These are phyloP conservation scores for Tuta absoluta DNA, from an alignment of 2,888 invertebrate genomes.

Conservation along the genomic window DNA sequence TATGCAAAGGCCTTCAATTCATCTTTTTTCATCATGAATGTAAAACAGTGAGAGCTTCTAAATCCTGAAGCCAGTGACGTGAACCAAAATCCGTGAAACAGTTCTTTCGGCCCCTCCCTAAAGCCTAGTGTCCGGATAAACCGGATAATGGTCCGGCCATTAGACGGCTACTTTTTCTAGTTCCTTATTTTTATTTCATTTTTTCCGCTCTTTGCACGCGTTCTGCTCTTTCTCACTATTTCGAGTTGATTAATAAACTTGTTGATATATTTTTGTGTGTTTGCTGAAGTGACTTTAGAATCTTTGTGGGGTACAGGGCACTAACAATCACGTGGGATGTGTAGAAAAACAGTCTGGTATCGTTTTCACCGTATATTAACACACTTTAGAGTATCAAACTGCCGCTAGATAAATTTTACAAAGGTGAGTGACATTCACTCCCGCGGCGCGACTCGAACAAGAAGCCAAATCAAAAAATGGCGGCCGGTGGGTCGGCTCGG, in stretches of 20 bases:
- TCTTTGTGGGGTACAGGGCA: neutral
- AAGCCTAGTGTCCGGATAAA: conserved; percentile 52
- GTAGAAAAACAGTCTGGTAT: too few relatives aligned
- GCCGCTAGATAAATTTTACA: too few relatives aligned
- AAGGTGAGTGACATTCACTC: too few relatives aligned
- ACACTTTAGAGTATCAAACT: too few relatives aligned
- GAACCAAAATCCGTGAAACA: conserved; percentile 7
- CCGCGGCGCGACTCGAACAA: too few relatives aligned
- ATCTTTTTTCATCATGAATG: too few relatives aligned
- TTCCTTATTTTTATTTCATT: conserved; percentile 49
- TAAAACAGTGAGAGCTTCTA: too few relatives aligned
- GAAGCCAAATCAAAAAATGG: too few relatives aligned
- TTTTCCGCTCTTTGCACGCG: conserved; percentile 39
- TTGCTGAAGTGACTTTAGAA: neutral
- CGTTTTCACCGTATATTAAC: too few relatives aligned
- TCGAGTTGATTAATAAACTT: conserved; percentile 51
- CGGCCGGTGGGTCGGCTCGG: too few relatives aligned
- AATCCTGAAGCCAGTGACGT: neutral
- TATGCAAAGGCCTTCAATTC: too few relatives aligned
- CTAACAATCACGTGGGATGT: too few relatives aligned
- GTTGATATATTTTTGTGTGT: conserved; percentile 41
- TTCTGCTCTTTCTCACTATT: conserved; percentile 36
- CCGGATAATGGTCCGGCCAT: conserved; percentile 62
- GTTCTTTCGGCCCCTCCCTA: conserved; percentile 8
- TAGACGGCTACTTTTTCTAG: conserved; percentile 51